These are phyloP conservation scores for Lissonota sp. DNA, from an alignment of 2,888 invertebrate species.

Conservation along the genomic window DNA sequence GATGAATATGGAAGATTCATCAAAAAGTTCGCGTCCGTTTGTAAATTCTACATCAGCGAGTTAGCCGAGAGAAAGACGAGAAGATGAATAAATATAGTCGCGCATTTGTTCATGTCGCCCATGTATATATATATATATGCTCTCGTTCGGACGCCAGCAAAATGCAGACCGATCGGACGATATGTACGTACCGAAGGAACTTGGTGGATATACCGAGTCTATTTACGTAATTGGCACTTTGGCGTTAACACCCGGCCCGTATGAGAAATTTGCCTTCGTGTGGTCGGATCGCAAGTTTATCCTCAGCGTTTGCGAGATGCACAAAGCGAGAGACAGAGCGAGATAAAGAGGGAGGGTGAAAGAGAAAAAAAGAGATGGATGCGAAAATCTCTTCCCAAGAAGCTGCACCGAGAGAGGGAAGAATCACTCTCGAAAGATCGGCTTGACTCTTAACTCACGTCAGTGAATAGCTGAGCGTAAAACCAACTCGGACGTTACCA, in stretches of 20 bases:
- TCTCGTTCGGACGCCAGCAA: conserved; percentile 32
- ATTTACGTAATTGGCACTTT: conserved; percentile 66
- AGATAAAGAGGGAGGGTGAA: too few species aligned
- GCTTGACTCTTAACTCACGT: neutral
- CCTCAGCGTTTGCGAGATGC: too few species aligned
- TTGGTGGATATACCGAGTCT: conserved; percentile 58
- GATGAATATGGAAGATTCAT: too few species aligned
- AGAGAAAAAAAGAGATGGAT: too few species aligned
- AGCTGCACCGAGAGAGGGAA: too few species aligned
- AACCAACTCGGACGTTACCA: too few species aligned
- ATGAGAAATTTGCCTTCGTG: conserved; percentile 64
- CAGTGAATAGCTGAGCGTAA: too few species aligned
- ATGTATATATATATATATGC: conserved; percentile 17
- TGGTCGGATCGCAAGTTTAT: too few species aligned
- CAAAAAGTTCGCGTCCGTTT: neutral
- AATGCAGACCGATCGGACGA: conserved; percentile 61
- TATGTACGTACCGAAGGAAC: conserved; percentile 58
- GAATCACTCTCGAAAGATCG: too few species aligned
- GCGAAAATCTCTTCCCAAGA: too few species aligned
- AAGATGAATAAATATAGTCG: conserved; percentile 25
- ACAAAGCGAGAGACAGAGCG: too few species aligned
- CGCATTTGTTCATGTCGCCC: conserved; percentile 10
- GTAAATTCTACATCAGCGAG: neutral
- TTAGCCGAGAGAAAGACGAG: conserved; percentile 1
- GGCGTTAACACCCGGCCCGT: conserved; percentile 59